Evolutionary conservation across 2,797 vertebrate genomes (phyloP), one percentile per base, ranked within the genome.

Genomic region (Botia kubotai): DNA sequence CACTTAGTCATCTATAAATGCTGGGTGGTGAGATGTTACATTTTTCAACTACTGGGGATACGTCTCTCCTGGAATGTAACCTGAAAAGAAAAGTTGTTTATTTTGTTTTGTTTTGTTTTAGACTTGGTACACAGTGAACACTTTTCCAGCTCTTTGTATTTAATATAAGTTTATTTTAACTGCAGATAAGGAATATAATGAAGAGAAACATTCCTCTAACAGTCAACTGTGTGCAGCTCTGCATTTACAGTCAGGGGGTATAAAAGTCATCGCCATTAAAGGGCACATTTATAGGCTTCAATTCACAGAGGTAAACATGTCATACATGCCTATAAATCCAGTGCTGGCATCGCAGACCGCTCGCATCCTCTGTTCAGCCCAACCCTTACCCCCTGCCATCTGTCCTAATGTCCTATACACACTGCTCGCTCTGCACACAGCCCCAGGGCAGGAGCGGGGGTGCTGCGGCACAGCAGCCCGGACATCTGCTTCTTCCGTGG

Each of bases 401-500:
- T 88, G 87, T 83, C 82, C 83, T 69, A 77, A 80, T 83, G 81
- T 86, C 86, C 83, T 73, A 29, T 62, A 76, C 79, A 80, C 70
- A 39, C 76, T 72, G 84, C 77, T 73, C 77, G 78, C 79, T 81
- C 87, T 63, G 21, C 82, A 84, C 84, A 81, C 77, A 84, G 87
- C 86, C 87, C 48, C 77, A 75, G 86, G 86, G 86, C 85, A 86
- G 72, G 60, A 46, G 69, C 5, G 72, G 75, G 74, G 75, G 75
- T 60, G 80, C 68, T 13, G 60, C 65, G 65, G 26, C 68, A 60
- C 79, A 74, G 82, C 79, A 70, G 83, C 53, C 76, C 79, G 36
- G 76, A 86, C 87, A 88, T 88, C 84, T 87, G 87, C 82, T 84
- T 79, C 85, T 79, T 86, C 83, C 77, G 68, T 69, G 72, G 85